Base-by-base conservation (phyloP, 2,888 invertebrate species). In the Elaeidobius kamerunicus region DNA sequence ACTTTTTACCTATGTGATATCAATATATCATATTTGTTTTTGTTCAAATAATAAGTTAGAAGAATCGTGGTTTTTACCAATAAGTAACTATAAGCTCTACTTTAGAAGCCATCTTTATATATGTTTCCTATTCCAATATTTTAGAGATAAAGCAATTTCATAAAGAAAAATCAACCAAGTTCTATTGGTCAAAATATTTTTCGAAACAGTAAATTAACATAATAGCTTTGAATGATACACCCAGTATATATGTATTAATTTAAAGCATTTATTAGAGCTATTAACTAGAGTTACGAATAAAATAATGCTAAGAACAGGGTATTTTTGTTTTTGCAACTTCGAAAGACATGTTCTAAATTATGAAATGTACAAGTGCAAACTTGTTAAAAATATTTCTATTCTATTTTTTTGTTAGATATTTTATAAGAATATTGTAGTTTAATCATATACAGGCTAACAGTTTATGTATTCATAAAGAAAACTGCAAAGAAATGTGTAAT, bases 261-360 rank as follows among this genome's bases (percentile, higher is more conserved):
- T 44, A 44, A 40, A 44, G 44, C 44, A 54, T 44, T 49, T 54
- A 54, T 44, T 54, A 44, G 40, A 32, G 11, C 28, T 40, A 28
- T 44, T 32, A 39, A 39, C 16, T 20, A 50, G 20, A 35, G n/a
- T 17, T 54, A 54, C 12, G 32, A n/a, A n/a, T n/a, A n/a, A 48
- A 28, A 48, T 23, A 44, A 44, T 18, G 47, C 43, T 54, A 54
- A 54, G 49, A 52, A 54, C 54, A 54, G 54, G 54, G 54, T 54
- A 54, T 38, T 49, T 53, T 54, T 54, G 46, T 47, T 47, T 47
- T 53, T 47, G 40, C 52, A 20, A 38, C 23, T 35, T 38, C 35
- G 16, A 30, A 36, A 44, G 12, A 20, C 44, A 39, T 20, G 30
- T 17, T 17, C 30, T 38, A 50, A 38, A 30, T 35, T 39, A 28